These are phyloP conservation scores for Peromyscus melanophrys DNA, from an alignment of 2,797 vertebrate species.

Conservation along the genomic window DNA sequence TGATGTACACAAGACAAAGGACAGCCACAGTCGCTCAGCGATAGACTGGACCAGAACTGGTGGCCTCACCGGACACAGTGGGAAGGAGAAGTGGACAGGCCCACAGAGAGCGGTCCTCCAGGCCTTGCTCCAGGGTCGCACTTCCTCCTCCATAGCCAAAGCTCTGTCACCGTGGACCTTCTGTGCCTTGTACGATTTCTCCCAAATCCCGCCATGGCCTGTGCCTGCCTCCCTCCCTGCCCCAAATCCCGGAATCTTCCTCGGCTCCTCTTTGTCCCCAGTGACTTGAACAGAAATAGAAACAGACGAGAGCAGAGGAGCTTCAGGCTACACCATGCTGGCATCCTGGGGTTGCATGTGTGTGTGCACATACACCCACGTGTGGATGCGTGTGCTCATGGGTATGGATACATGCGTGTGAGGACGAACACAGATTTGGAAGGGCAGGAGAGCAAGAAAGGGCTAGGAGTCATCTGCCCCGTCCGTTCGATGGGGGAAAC, in stretches of 20 bases:
- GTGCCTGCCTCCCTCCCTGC: neutral
- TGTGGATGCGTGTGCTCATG: neutral
- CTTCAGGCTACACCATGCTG: accelerated
- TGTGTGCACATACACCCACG: neutral
- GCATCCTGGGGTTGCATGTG: neutral
- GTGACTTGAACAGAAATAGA: neutral
- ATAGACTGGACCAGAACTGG: neutral
- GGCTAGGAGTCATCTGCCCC: neutral
- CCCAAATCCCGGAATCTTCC: slow-evolving; percentile 9
- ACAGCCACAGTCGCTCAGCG: neutral
- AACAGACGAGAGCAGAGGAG: neutral
- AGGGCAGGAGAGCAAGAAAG: neutral
- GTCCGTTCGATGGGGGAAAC: slow-evolving; percentile 3
- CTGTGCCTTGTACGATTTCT: neutral
- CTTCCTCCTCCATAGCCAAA: neutral
- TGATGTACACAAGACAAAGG: neutral
- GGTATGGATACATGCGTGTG: neutral
- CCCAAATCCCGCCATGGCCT: neutral
- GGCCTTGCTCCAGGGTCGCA: accelerated
- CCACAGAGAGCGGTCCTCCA: neutral
- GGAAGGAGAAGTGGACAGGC: no score
- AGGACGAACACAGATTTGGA: neutral
- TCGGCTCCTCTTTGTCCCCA: neutral
- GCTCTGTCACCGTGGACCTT: neutral
- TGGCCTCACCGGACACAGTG: neutral